phyloP scores from a whole-genome alignment of 1,140 invertebrate species.

The Pseudomyrmex concolor region DNA sequence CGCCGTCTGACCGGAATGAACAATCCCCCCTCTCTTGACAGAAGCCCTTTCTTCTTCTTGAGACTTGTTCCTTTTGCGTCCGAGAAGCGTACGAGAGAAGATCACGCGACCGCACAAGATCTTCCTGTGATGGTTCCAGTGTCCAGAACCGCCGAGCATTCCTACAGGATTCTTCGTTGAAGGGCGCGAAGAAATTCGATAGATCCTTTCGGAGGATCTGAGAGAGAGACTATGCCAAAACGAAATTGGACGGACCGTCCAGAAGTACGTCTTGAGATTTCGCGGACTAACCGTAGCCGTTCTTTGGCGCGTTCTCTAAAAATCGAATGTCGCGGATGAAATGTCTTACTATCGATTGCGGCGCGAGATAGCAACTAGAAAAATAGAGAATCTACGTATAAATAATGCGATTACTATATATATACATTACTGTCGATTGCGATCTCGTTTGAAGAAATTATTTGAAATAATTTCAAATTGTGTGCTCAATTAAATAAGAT shows the following conservation, averaged over 20 bases:
- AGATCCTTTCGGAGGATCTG: constrained; percentile 51
- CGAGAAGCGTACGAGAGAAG: constrained; percentile 4
- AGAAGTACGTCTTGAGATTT: constrained; percentile 51
- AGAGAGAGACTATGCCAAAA: constrained; percentile 26
- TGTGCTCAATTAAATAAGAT: not conserved
- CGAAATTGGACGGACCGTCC: constrained; percentile 46
- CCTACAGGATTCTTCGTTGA: constrained; percentile 38
- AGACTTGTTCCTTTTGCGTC: constrained; percentile 33
- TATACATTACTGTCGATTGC: not conserved
- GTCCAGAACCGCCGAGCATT: constrained; percentile 30
- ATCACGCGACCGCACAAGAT: constrained; percentile 49
- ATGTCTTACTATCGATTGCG: constrained; percentile 44
- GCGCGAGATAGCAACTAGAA: constrained; percentile 2
- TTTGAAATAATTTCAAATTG: constrained; percentile 14
- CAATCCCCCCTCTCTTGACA: constrained; percentile 30
- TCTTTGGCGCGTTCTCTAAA: constrained; percentile 44
- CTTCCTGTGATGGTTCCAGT: constrained; percentile 39
- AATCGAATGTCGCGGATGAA: constrained; percentile 59
- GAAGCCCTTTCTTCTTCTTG: constrained; percentile 41
- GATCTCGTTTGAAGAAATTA: not conserved
- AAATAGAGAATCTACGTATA: not conserved
- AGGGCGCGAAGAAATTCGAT: constrained; percentile 66
- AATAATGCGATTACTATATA: constrained; percentile 6
- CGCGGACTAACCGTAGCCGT: constrained; percentile 14
- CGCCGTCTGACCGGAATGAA: constrained; percentile 77